phyloP scores from a whole-genome alignment of 2,888 invertebrate genomes.

The Cosmia trapezina region DNA sequence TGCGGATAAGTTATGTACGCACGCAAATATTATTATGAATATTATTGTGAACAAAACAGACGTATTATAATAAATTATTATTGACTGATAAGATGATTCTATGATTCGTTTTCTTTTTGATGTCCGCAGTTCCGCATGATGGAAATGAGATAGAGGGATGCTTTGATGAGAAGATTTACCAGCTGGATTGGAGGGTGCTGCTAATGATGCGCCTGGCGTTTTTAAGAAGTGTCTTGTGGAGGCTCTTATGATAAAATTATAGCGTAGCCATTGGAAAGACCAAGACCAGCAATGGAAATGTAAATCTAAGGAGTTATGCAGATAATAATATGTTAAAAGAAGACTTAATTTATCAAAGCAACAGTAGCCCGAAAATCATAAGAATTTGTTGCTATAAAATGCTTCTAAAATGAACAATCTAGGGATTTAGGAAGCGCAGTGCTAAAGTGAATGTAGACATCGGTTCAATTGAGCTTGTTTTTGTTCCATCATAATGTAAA shows the following conservation, averaged over 20 bases:
- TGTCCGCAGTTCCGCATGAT: neutral
- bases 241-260: neutral
- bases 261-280: too few species aligned
- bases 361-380: neutral
- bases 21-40: constrained; percentile 19
- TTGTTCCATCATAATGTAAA: neutral
- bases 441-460: too few species aligned
- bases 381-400: too few species aligned
- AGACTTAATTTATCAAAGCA: neutral
- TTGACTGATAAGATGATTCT: constrained; percentile 12
- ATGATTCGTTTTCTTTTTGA: neutral
- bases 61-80: constrained; percentile 20
- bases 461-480: neutral
- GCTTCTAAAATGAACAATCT: too few species aligned
- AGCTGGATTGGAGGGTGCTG: neutral
- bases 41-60: constrained; percentile 29
- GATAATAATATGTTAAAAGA: neutral
- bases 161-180: neutral
- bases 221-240: neutral
- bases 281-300: neutral
- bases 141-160: neutral
- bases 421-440: neutral
- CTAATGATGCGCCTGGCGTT: rapidly evolving
- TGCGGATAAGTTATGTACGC: constrained; percentile 14
- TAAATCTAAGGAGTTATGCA: neutral